Evolutionary conservation across 2,113 vertebrate genomes (phyloP), one percentile per base, ranked within the genome.

Genomic region (Gadus chalcogrammus): DNA sequence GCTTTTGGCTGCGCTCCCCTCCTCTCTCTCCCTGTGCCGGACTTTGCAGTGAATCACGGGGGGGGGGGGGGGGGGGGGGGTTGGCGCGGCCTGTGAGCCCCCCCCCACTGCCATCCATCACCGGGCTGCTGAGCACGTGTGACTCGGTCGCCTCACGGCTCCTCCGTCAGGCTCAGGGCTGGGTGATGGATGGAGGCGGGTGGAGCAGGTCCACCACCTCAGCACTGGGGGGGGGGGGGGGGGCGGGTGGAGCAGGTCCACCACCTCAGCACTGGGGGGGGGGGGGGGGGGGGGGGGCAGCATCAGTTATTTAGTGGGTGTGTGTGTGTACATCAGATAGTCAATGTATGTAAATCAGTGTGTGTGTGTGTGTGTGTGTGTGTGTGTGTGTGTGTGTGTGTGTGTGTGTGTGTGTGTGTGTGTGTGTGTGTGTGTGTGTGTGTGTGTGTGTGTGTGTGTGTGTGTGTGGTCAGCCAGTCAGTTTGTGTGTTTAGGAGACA

Each of bases 151-250:
- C 63, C 66, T 35, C 38, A 63, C 66, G 38, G 66, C 64, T 66
- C 68, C 65, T 72, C 31, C 27, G 65, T 66, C 20, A 31, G 74
- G 65, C 68, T 5, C 18, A 28, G 7, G 80, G 73, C 78, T 69
- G 69, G 73, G 69, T 71, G 84, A 88, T 83, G 71, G 80, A 86
- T 86, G 83, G 78, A 73, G 69, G 72, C 60, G 73, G 5, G 13
- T 1, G 13, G 62, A 64, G 20, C 65, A 66, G 27, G 64, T 64
- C 65, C 71, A 62, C 74, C 63, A 2, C 1, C 2, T 15, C 55
- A 58, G 42, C 42, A 48, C 42, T 13, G 42, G 4, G 31, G 4
- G 4, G 4, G 31, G 0, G 4, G 4, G 31, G 4, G 31, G 4
- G 4, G 4, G 31, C n/a, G 3, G 31, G 3, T n/a, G n/a, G n/a